Conservation (phyloP, 2,797 vertebrate species). For the Apodemus agrarius region DNA sequence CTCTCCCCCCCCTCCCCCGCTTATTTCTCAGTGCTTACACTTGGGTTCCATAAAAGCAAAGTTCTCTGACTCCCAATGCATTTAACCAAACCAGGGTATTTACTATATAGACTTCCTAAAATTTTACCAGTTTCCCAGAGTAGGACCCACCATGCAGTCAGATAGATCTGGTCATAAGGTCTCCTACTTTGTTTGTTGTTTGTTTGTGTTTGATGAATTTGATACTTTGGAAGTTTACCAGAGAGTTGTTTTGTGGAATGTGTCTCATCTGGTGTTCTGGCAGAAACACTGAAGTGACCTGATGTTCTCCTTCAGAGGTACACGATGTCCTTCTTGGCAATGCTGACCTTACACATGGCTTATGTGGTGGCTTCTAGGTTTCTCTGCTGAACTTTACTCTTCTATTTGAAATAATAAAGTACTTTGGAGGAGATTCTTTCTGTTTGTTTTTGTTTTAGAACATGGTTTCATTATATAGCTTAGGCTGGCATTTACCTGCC, state of each 20-base stretch:
- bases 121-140: not conserved
- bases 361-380: not conserved
- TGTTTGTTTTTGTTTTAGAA: not conserved
- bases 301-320: not conserved
- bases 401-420: not conserved
- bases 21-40: not conserved
- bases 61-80: not conserved
- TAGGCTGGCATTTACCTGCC: not conserved
- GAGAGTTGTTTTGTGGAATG: not conserved
- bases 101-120: not conserved
- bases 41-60: not conserved
- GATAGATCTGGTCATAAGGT: not conserved
- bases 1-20: no score
- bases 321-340: not conserved
- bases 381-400: not conserved
- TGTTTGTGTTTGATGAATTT: not conserved
- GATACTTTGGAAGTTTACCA: not conserved
- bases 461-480: not conserved
- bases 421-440: not conserved
- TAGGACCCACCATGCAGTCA: not conserved
- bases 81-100: not conserved
- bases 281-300: not conserved
- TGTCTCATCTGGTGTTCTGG: not conserved
- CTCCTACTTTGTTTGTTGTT: not conserved
- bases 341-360: not conserved